Evolutionary conservation across 2,888 invertebrate species (phyloP).

Genomic region (Ectropis crepuscularia): DNA sequence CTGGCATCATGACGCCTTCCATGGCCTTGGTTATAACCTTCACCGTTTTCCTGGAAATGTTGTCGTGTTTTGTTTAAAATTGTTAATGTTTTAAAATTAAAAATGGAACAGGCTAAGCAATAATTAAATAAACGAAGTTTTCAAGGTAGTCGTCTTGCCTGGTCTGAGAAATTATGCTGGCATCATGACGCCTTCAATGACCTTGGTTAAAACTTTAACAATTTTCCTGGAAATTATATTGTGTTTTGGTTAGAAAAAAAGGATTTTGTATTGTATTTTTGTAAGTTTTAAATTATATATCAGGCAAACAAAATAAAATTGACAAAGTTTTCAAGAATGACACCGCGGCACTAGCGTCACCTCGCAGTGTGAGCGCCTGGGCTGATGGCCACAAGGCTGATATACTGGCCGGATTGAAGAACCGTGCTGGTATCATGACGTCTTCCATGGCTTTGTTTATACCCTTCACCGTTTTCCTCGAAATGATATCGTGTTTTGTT

Average conservation of each 20-base stretch:
- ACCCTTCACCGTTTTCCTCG: neutral
- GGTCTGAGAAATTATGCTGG: too few relatives aligned
- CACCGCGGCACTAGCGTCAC: conserved; percentile 44
- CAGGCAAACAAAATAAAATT: neutral
- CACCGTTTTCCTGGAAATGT: conserved; percentile 19
- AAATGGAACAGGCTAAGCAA: neutral
- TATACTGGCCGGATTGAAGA: conserved; percentile 55
- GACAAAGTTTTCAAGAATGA: too few relatives aligned
- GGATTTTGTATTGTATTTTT: too few relatives aligned
- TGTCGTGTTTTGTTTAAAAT: conserved; percentile 23
- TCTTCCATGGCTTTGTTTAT: conserved; percentile 50
- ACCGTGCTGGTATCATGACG: conserved; percentile 42
- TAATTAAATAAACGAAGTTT: neutral
- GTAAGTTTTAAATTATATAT: neutral
- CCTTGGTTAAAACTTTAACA: too few relatives aligned
- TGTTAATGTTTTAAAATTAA: neutral
- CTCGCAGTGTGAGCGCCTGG: conserved; percentile 56
- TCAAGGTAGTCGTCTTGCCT: too few relatives aligned
- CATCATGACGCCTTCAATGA: too few relatives aligned
- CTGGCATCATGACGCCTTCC: conserved; percentile 49
- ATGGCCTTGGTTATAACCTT: conserved; percentile 38
- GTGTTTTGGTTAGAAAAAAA: conserved; percentile 25
- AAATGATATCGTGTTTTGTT: conserved; percentile 19
- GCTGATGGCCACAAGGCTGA: conserved; percentile 60
- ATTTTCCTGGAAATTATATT: too few relatives aligned